Evolutionary conservation across 2,113 vertebrate genomes (phyloP), one percentile per base, ranked within the genome.

Genomic region (Poecile atricapillus): DNA sequence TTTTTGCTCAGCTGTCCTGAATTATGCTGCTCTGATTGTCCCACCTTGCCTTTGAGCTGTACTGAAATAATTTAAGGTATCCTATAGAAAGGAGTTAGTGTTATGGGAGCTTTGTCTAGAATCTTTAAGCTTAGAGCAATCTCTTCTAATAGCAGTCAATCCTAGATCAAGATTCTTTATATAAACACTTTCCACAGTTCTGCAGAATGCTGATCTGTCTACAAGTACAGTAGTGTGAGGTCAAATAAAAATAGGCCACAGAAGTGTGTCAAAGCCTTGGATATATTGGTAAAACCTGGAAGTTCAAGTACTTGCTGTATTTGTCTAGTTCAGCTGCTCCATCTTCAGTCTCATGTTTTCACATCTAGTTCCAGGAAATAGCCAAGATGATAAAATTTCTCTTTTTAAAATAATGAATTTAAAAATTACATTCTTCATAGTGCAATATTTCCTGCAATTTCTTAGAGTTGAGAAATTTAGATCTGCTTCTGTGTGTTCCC

Each of bases 161-260:
- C 96, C 93, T 92, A 96, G 95, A 89, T 97, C 94, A 97, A 67
- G 95, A 95, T 84, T 91, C 95, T 84, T 96, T 96, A 95, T 93
- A 95, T 97, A 95, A 95, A 89, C 88, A 80, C 77, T 92, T 92
- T 56, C 81, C 88, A 69, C 92, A 83, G 83, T 95, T 96, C 77
- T 86, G 65, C 76, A 96, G 93, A 93, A 89, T 76, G 85, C 94
- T 96, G 88, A 94, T 89, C 95, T 95, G 81, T 90, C 82, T 94
- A 46, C 92, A 68, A 91, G 77, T 75, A 84, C 86, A 86, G 91
- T 85, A 84, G 70, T 69, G 11, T 64, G 92, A 93, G 93, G 90
- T 95, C 88, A 95, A 91, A 93, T 93, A 95, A 96, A 97, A 97
- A 96, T 94, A 94, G 95, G 55, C 92, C 74, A 41, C 50, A 6